Evolutionary conservation across 2,797 vertebrate species (phyloP), one percentile per base, ranked within the genome.

Genomic region (Furcifer pardalis): DNA sequence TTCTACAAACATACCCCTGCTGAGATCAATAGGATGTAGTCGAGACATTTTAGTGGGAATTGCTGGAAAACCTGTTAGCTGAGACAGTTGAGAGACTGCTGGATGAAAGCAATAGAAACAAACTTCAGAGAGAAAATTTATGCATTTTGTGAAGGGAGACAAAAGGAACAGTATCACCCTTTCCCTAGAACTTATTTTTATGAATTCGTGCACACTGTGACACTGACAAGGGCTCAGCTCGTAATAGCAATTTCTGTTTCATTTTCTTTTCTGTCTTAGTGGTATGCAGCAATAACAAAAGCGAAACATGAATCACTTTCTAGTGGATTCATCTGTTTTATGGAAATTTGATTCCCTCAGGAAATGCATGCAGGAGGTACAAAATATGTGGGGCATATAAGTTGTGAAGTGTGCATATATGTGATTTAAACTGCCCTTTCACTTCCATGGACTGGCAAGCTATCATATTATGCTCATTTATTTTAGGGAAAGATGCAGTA

Each of bases 21-120:
- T 1, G 42, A 69, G 65, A 78, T 72, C 60, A 86, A 68, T 42
- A 27, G 87, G 2, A 66, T 35, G 13, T 1, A 52, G 30, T 79
- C 25, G 82, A 81, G 44, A 49, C 60, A 79, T 79, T 69, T 12
- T 59, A 66, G 17, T 82, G 9, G 69, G 75, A 46, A 80, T 46
- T 35, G 37, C 77, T 82, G 68, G 79, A 84, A 85, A 35, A 1
- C 23, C 0, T 35, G 35, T 69, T 90, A 79, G 60, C 49, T 72
- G 83, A 86, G 19, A 27, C 4, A 46, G 42, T 82, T 79, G 74
- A 82, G 77, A 2, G 81, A 74, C 40, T 49, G 10, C 0, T 0
- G 30, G 72, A 27, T 83, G 74, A 83, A 76, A 88, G 76, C 68
- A 32, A 25, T 79, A 37, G 76, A 83, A 62, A 56, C 2, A 1